Evolutionary conservation across 2,797 vertebrate genomes (phyloP).

Genomic region (Microchirus variegatus): DNA sequence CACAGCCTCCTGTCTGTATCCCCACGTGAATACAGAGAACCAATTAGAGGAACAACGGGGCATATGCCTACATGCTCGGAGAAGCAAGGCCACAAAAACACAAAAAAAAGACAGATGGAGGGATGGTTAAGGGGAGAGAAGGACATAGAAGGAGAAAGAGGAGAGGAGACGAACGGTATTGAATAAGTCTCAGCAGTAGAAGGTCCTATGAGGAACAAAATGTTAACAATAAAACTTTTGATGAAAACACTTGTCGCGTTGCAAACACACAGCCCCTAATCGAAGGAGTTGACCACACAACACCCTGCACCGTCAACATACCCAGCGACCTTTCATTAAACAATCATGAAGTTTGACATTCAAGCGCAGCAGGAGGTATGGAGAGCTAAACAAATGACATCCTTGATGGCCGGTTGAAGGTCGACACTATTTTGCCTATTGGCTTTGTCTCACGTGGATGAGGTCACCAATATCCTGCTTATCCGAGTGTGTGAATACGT

Average conservation of each 20-base stretch:
- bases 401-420: constrained; percentile 48
- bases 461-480: constrained; percentile 61
- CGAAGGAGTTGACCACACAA: constrained; percentile 5
- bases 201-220: constrained; percentile 1
- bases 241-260: too few relatives aligned
- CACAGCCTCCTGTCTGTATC: constrained; percentile 43
- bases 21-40: constrained; percentile 73
- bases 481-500: constrained; percentile 28
- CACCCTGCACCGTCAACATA: constrained; percentile 27
- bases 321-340: constrained; percentile 37
- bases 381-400: constrained; percentile 74
- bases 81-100: constrained; percentile 55
- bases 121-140: constrained; percentile 1
- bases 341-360: constrained; percentile 49
- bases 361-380: constrained; percentile 51
- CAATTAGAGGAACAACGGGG: constrained; percentile 74
- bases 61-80: constrained; percentile 64
- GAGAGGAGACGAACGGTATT: not conserved
- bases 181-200: constrained; percentile 14
- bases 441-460: constrained; percentile 62
- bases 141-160: not conserved
- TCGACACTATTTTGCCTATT: constrained; percentile 68
- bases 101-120: constrained; percentile 23
- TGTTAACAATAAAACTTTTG: constrained; percentile 6
- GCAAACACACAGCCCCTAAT: constrained; percentile 34